A percentile compares a stretch with the other conserved stretches of the same genome.
These are phyloP conservation scores for Limosa lapponica DNA, from an alignment of 2,797 vertebrate species.

Conservation along the genomic window DNA sequence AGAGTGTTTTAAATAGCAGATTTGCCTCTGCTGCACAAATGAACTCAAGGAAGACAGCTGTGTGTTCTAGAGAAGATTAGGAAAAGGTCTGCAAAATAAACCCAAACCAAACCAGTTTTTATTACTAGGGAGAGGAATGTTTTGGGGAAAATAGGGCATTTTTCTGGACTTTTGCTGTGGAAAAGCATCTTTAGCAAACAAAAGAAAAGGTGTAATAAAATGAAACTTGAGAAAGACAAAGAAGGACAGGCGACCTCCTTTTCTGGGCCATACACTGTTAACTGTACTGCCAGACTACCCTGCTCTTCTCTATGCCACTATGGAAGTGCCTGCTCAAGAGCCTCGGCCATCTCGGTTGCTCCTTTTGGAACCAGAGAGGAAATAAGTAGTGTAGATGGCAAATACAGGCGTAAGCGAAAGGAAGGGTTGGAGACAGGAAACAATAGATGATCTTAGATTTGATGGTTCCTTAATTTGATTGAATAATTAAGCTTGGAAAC, in stretches of 20 bases:
- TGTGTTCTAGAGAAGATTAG: background rate
- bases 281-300: rapidly evolving
- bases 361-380: background rate
- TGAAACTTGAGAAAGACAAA: background rate
- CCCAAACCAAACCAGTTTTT: background rate
- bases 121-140: background rate
- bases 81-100: rapidly evolving
- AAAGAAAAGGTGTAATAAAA: background rate
- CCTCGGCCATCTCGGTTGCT: background rate
- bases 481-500: background rate
- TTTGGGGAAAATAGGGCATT: background rate
- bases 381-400: background rate
- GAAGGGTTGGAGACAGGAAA: background rate
- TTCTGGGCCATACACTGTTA: rapidly evolving
- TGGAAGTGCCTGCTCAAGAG: background rate
- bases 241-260: background rate
- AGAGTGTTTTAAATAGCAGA: background rate
- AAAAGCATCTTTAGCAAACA: background rate
- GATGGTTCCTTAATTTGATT: background rate
- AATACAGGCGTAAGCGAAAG: background rate
- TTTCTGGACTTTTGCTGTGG: background rate
- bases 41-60: background rate
- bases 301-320: background rate
- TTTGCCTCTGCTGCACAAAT: background rate
- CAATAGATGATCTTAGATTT: background rate